Conservation (phyloP, 2,113 vertebrate genomes). For the Nesoenas mayeri region DNA sequence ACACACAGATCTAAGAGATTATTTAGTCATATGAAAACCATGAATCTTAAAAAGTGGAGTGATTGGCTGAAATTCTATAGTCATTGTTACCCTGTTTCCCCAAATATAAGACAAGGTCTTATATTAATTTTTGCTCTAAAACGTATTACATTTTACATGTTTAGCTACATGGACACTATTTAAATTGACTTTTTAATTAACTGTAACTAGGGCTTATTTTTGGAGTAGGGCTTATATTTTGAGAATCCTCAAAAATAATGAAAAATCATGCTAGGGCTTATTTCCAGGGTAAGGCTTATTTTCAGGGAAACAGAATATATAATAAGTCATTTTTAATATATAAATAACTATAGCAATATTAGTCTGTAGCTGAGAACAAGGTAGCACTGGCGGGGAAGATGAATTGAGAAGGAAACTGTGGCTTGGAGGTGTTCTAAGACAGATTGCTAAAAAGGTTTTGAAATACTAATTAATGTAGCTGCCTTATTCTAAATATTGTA, state of each 20-base stretch:
- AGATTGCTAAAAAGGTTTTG: neutral
- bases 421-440: neutral
- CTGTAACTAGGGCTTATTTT: too few species aligned
- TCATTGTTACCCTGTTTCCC: neutral
- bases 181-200: too few species aligned
- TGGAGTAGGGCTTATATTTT: too few species aligned
- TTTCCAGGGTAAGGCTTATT: too few species aligned
- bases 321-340: neutral
- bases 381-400: neutral
- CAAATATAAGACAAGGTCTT: too few species aligned
- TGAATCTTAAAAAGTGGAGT: neutral
- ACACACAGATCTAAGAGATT: neutral
- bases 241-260: too few species aligned
- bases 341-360: neutral
- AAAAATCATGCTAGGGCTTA: too few species aligned
- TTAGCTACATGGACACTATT: too few species aligned
- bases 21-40: neutral
- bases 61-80: neutral
- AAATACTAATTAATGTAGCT: neutral
- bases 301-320: too few species aligned
- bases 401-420: neutral
- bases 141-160: too few species aligned
- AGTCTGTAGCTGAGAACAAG: neutral
- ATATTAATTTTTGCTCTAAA: too few species aligned
- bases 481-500: neutral